These are phyloP conservation scores for Zoanthus sansibaricus DNA, from an alignment of 92 coral and sea anemone genomes.

Conservation along the genomic window DNA sequence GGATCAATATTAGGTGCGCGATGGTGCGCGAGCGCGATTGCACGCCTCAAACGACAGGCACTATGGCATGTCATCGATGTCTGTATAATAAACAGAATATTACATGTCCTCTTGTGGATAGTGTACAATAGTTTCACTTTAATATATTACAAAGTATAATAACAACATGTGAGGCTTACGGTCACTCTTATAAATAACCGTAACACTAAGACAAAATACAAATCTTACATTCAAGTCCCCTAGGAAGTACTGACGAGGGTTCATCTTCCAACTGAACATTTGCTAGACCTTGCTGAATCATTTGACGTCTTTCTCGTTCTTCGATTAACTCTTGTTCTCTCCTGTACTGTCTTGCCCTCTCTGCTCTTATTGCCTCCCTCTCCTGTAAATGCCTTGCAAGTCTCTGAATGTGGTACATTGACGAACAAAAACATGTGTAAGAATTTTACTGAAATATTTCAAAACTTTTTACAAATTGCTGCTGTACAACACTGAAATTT, in stretches of 20 bases:
- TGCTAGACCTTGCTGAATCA: constrained; percentile 57
- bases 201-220: neutral
- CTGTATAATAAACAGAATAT: too few relatives aligned
- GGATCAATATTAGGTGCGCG: too few relatives aligned
- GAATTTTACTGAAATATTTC: too few relatives aligned
- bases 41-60: too few relatives aligned
- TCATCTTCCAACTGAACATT: constrained; percentile 36
- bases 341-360: constrained; percentile 75
- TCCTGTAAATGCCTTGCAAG: constrained; percentile 82
- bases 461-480: neutral
- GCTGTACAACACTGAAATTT: neutral
- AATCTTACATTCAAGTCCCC: constrained; percentile 7
- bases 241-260: constrained; percentile 21
- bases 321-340: constrained; percentile 68
- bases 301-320: constrained; percentile 63
- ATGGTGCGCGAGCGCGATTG: too few relatives aligned
- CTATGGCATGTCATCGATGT: too few relatives aligned
- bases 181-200: too few relatives aligned
- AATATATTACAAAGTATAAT: too few relatives aligned
- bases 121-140: too few relatives aligned
- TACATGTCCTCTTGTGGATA: too few relatives aligned
- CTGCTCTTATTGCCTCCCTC: constrained; percentile 75
- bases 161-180: too few relatives aligned
- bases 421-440: neutral
- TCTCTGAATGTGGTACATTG: constrained; percentile 49